These are phyloP conservation scores for Nannoperca australis DNA, from an alignment of 2,797 vertebrate genomes.

Conservation along the genomic window DNA sequence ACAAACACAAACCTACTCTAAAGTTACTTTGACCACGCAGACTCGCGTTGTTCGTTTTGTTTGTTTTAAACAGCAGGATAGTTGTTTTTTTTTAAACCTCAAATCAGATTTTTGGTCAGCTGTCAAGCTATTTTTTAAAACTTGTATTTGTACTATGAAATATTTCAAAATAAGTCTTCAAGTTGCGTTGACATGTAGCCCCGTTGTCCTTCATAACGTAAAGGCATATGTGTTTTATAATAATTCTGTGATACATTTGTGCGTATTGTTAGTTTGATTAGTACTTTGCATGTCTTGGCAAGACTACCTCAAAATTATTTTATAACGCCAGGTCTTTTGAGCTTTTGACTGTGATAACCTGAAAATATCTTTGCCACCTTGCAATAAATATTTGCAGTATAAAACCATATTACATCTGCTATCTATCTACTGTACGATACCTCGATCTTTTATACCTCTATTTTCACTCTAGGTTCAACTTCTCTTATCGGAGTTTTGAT, in stretches of 20 bases:
- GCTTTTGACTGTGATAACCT: neutral
- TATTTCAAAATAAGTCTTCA: constrained; percentile 68
- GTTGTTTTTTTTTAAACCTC: constrained; percentile 28
- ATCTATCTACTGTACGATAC: neutral
- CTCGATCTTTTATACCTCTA: accelerated
- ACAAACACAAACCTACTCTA: neutral
- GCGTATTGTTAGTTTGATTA: accelerated
- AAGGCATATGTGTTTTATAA: accelerated
- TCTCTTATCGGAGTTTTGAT: neutral
- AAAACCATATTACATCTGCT: neutral
- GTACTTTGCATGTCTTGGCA: neutral
- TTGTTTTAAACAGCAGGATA: neutral
- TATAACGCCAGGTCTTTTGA: neutral
- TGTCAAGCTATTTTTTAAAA: constrained; percentile 56
- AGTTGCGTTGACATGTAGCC: neutral
- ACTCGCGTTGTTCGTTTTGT: neutral
- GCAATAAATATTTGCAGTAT: too few relatives aligned
- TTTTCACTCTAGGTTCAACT: neutral
- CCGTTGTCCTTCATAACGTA: neutral
- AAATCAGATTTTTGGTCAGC: constrained; percentile 19
- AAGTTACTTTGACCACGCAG: neutral
- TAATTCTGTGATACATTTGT: neutral
- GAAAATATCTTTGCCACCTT: neutral
- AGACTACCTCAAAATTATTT: neutral
- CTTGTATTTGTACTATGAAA: neutral